Base-by-base conservation (phyloP, 2,888 invertebrate genomes). In the Pammene fasciana region DNA sequence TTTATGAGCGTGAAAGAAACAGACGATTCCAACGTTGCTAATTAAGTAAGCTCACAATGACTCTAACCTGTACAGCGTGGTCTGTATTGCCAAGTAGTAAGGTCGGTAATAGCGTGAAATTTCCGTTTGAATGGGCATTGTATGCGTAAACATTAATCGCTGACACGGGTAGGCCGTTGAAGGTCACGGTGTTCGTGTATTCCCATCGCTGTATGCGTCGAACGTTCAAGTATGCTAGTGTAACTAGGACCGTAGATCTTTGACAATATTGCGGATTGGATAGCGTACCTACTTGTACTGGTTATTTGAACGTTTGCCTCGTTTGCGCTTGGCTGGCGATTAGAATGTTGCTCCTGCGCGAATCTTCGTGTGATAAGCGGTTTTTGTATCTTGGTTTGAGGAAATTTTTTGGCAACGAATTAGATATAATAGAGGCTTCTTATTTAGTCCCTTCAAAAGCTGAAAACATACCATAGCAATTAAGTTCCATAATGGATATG, bases 141-240 rank as follows among this genome's bases (percentile, higher is more conserved):
- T 89, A 86, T 88, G 86, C 84, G 86, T 87, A 86, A 86, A 85
- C 82, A 87, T 86, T 87, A 86, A 89, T 89, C 89, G 90, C 88
- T 89, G 89, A 87, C 89, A 88, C 85, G 87, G 84, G 79, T 87
- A 85, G 83, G 81, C 80, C 79, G 75, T 75, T 74, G 86, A 89
- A 90, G 90, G 90, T 87, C 87, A 82, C 71, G 74, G 75, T 75
- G 83, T 82, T 83, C 77, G 76, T 54, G n/a, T 54, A 54, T 54
- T 54, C 54, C 54, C 34, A 54, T 34, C 34, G 54, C 54, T 34
- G 13, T 50, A 5, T 6, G 18, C 10, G 26, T n/a, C 54, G 9
- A 34, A 36, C 26, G 52, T n/a, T 34, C 6, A 7, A 26, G 34
- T n/a, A n/a, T 34, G 34, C 52, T 3, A 36, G 8, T 34, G 4